Percentiles rank a stretch among this genome's conserved stretches.
Conservation (phyloP, 2,888 invertebrate genomes). For the Muschampia plurimacula region DNA sequence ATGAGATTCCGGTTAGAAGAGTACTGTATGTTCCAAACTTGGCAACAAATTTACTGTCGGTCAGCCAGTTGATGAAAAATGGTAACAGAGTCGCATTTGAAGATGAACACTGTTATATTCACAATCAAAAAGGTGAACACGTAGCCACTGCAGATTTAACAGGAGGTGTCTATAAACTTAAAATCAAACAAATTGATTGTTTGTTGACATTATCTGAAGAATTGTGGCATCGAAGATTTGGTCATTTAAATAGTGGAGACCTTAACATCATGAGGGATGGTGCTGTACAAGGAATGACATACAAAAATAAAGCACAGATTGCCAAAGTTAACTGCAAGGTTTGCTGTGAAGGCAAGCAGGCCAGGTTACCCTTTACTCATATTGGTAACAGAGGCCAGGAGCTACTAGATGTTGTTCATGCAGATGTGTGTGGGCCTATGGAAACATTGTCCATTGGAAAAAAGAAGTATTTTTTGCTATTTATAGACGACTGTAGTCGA, state of each 20-base stretch:
- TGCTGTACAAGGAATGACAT: constrained; percentile 38
- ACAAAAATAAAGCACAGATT: constrained; percentile 24
- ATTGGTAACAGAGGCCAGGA: constrained; percentile 34
- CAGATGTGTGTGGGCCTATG: constrained; percentile 43
- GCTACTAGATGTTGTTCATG: constrained; percentile 43
- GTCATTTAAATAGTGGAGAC: constrained; percentile 40
- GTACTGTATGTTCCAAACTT: constrained; percentile 36
- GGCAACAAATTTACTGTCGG: constrained; percentile 42
- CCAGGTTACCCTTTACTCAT: constrained; percentile 25
- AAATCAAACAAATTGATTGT: constrained; percentile 9
- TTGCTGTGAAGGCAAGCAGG: constrained; percentile 41
- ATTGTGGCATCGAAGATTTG: constrained; percentile 27
- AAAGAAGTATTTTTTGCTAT: constrained; percentile 47
- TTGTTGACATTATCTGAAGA: background rate
- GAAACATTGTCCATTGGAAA: constrained; percentile 26
- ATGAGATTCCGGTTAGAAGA: constrained; percentile 10
- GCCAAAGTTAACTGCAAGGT: constrained; percentile 24
- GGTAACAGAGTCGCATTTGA: constrained; percentile 37
- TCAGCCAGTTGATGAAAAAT: constrained; percentile 44
- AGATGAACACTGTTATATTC: constrained; percentile 10
- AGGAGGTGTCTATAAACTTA: constrained; percentile 39
- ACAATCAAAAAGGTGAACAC: constrained; percentile 27
- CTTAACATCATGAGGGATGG: constrained; percentile 41
- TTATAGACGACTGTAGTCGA: constrained; percentile 53
- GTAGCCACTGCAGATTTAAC: constrained; percentile 32